Base-by-base conservation (phyloP, 2,797 vertebrate species). In the Microtus agrestis region DNA sequence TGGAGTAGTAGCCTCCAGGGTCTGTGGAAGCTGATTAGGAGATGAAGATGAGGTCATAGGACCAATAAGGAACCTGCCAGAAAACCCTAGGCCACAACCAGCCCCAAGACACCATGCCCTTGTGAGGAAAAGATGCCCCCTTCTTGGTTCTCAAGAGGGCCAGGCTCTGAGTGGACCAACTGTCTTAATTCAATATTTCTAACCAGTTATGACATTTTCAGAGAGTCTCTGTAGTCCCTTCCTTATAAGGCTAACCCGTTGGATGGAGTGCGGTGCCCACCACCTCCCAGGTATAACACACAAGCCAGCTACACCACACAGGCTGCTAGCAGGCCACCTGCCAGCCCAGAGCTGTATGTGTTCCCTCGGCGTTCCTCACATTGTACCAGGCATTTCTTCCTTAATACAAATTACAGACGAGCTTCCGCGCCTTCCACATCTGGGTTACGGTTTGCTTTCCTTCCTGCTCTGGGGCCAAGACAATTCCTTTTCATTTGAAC, bases 391-490 rank as follows among this genome's bases (percentile, higher is more conserved):
- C 34, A 51, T 37, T 34, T 43, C 3, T 3, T 71, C 95, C 96
- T 54, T 59, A 85, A 97, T 94, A 93, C 8, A 10, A n/a, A 92
- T 89, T 80, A 69, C 81, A 96, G 96, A 61, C 74, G 73, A 91
- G 73, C 65, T 91, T 96, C 93, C 74, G 90, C 3, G 27, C 91
- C 95, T 34, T 54, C 79, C 27, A 48, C 92, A 93, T 96, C 59
- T n/a, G 79, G 81, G 91, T 93, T 91, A 97, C 2, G 11, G 74
- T 25, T 77, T 91, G 89, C 34, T 78, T 93, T 14, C 87, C 95
- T 96, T 98, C 96, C 97, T 96, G 85, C 59, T 81, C 95, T 93
- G 81, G 59, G 95, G 81, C 74, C 13, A 56, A 95, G 95, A 95
- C 79, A 73, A 78, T 59, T 78, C 67, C 71, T 90, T 89, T 61